phyloP scores from a whole-genome alignment of 1,140 invertebrate genomes.

The Drosophila pallidifrons region DNA sequence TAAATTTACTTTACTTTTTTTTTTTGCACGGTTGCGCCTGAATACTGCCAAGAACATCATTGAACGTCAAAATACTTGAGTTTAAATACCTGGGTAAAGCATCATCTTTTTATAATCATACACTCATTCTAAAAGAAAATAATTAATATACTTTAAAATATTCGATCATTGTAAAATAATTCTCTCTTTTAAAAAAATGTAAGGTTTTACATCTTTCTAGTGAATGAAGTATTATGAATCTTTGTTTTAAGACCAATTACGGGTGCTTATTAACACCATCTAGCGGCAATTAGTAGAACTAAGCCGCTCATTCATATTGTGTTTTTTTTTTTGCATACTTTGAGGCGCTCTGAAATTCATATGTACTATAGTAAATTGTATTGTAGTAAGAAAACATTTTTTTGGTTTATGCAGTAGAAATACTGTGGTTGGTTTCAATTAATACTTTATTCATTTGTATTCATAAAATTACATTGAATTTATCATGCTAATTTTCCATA shows the following conservation, averaged over 20 bases:
- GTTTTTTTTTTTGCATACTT: conserved; percentile 10
- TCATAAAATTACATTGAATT: conserved; percentile 66
- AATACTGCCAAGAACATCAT: not conserved
- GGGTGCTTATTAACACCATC: conserved; percentile 1
- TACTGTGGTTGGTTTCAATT: conserved; percentile 65
- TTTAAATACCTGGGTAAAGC: not conserved
- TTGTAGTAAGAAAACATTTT: too few species aligned
- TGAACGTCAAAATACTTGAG: not conserved
- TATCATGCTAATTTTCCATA: conserved; percentile 40
- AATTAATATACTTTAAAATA: too few species aligned
- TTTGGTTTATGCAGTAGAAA: not conserved
- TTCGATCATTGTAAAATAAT: too few species aligned
- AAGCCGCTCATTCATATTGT: not conserved
- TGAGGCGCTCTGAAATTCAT: not conserved
- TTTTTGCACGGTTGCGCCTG: conserved; percentile 2
- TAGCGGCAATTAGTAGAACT: not conserved
- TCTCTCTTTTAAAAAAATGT: too few species aligned
- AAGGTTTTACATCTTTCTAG: too few species aligned
- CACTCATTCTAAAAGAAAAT: too few species aligned
- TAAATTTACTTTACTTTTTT: not conserved
- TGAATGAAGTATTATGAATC: too few species aligned
- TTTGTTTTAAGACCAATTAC: not conserved
- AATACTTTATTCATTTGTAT: conserved; percentile 77
- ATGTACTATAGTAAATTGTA: too few species aligned
- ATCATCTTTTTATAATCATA: not conserved